Evolutionary conservation across 1,140 invertebrate genomes (phyloP), one percentile per base, ranked within the genome.

Genomic region (Platyscapa corneri): DNA sequence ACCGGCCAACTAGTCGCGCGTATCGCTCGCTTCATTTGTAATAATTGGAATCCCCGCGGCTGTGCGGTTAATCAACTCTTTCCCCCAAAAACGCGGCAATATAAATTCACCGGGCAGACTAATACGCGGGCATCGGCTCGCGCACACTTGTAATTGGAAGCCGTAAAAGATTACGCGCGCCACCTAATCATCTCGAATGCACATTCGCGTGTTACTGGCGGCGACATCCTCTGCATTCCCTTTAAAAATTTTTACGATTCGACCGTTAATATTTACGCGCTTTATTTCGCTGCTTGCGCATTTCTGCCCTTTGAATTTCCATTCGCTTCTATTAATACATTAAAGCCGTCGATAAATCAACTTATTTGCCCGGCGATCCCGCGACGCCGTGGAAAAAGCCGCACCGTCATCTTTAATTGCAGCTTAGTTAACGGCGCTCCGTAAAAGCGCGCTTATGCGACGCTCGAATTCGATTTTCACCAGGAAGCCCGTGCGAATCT

Each of bases 131-230:
- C 42, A 74, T 74, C 70, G 12, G 23, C 8, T 74, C 42, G 70
- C 70, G n/a, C 42, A 74, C 42, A 74, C 70, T 74, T 74, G 70
- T 74, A 74, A 74, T 74, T 74, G 37, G 37, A 74, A 74, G 42
- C 70, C 37, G n/a, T 74, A 74, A 74, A 42, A 37, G 70, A 74
- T 74, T 74, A 74, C 70, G 70, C 70, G 12, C n/a, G 27, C 70
- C 37, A 74, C 39, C 70, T 74, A 74, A 42, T 74, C 70, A 74
- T 74, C 70, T 74, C 39, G 37, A 74, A 74, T 74, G 42, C 39
- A 74, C 42, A 42, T 74, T 42, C 70, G 27, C 37, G 14, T 74
- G 70, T 39, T 74, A 74, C 70, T 74, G 70, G 20, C n/a, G n/a
- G n/a, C n/a, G 23, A 42, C n/a, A 32, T 20, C 67, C 14, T 37